Base-by-base conservation (phyloP, 2,797 vertebrate genomes). In the Myiotriccus ornatus region DNA sequence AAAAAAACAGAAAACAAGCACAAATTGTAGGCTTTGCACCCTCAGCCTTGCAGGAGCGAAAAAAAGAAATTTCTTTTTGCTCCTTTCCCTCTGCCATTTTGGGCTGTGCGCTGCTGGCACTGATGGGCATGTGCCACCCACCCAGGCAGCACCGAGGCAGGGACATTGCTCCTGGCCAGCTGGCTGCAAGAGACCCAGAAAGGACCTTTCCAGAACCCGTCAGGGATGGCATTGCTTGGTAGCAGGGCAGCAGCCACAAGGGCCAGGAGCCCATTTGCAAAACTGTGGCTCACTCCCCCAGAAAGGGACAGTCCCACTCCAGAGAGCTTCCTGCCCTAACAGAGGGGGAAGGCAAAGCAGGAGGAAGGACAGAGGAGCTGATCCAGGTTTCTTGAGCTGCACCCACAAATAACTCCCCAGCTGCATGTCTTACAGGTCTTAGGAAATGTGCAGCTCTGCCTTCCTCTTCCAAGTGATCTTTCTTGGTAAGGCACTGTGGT, bases 1-100 rank as follows among this genome's bases (percentile, higher is more conserved):
- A 96, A 95, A 95, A 94, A 95, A 94, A 2, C 92, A 96, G 73
- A 87, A 94, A 92, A 69, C 84, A 92, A 90, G 53, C 47, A 50
- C 65, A 89, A 93, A 89, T 88, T 84, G 92, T 68, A 90, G 52
- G 47, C 60, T 85, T 79, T 67, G 63, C 74, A 73, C 79, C 22
- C 55, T 18, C 63, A 74, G 46, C 59, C 71, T 69, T 44, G 34
- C 41, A 75, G 75, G 39, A 93, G 25, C 0, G 1, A 67, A 91
- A 93, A 49, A 6, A 24, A 67, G 71, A 47, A 32, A 44, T 71
- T 41, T 80, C 67, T 76, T 46, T 34, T 46, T 75, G 47, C 5
- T 9, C n/a, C 52, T 86, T 78, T 70, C 46, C 59, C 39, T 37
- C 63, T 84, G 74, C 47, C 50, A 14, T 12, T 87, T 44, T 46